A percentile compares a stretch with the other conserved stretches of the same genome.
These are phyloP conservation scores for Hippoglossus stenolepis DNA, from an alignment of 2,113 vertebrate species.

Conservation along the genomic window DNA sequence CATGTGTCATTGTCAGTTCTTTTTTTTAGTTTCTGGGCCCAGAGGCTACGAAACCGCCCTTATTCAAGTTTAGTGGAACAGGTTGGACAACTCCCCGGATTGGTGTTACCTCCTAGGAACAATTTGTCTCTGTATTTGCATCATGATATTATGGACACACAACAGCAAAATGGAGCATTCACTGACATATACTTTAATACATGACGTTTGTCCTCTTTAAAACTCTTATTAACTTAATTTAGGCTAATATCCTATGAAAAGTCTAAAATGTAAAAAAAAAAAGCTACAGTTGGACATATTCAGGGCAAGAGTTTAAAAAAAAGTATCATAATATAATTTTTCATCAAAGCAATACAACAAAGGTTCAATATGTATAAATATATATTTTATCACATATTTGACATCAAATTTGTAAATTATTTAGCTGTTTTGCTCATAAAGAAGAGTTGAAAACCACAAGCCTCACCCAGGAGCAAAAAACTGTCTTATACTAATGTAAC, in stretches of 20 bases:
- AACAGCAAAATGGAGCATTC: not conserved
- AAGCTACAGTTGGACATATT: not conserved
- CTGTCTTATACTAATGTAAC: no score
- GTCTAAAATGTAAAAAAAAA: not conserved
- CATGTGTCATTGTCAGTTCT: constrained; percentile 9
- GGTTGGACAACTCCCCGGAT: constrained; percentile 26
- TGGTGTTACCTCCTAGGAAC: not conserved
- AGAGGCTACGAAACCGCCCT: constrained; percentile 35
- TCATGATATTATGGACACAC: not conserved
- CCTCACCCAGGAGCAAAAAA: no score
- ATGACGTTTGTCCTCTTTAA: not conserved
- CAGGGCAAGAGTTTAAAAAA: not conserved
- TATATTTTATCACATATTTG: no score
- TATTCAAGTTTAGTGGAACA: constrained; percentile 32
- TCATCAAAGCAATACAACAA: no score
- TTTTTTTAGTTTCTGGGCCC: constrained; percentile 19
- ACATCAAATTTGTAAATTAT: no score
- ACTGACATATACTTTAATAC: not conserved
- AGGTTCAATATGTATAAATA: no score
- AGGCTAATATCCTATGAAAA: not conserved
- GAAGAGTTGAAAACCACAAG: no score
- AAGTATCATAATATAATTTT: no score
- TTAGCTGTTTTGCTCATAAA: no score
- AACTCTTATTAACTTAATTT: not conserved
- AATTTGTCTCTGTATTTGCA: not conserved